Conservation (phyloP, 2,113 vertebrate species). For the Athene noctua region DNA sequence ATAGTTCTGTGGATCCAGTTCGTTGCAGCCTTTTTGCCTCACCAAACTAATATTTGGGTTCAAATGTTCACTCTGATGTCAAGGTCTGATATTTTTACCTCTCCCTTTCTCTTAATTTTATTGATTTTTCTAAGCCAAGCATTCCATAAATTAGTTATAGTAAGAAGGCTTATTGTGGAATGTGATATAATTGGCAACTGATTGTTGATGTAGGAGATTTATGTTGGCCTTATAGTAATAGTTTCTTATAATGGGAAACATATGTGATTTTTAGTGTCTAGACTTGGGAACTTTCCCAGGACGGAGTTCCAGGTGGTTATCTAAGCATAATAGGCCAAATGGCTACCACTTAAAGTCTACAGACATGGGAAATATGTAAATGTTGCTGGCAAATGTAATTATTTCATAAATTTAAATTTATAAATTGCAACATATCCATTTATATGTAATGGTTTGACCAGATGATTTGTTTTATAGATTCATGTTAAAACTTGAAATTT, state of each 20-base stretch:
- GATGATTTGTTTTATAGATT: neutral
- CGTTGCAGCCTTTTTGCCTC: neutral
- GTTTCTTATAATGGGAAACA: slow-evolving; percentile 71
- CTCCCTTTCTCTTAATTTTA: slow-evolving; percentile 23
- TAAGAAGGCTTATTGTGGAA: slow-evolving; percentile 47
- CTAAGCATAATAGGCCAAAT: slow-evolving; percentile 62
- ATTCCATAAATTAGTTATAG: slow-evolving; percentile 55
- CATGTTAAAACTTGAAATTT: neutral
- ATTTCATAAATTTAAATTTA: slow-evolving; percentile 21
- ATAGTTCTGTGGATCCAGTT: neutral
- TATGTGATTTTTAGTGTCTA: slow-evolving; percentile 71
- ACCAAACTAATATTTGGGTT: slow-evolving; percentile 3
- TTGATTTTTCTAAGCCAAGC: slow-evolving; percentile 41
- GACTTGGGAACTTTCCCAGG: slow-evolving; percentile 76
- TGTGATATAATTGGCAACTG: slow-evolving; percentile 66
- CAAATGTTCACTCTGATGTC: slow-evolving; percentile 42
- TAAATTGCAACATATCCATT: neutral
- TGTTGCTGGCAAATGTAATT: slow-evolving; percentile 20
- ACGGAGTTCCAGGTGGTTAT: slow-evolving; percentile 75
- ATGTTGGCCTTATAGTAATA: slow-evolving; percentile 46
- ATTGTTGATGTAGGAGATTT: slow-evolving; percentile 64
- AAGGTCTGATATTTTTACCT: slow-evolving; percentile 34
- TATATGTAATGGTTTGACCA: neutral
- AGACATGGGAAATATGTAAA: slow-evolving; percentile 46
- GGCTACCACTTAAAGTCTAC: slow-evolving; percentile 47